Base-by-base conservation (phyloP, 2,797 vertebrate species). In the Gila robusta region DNA sequence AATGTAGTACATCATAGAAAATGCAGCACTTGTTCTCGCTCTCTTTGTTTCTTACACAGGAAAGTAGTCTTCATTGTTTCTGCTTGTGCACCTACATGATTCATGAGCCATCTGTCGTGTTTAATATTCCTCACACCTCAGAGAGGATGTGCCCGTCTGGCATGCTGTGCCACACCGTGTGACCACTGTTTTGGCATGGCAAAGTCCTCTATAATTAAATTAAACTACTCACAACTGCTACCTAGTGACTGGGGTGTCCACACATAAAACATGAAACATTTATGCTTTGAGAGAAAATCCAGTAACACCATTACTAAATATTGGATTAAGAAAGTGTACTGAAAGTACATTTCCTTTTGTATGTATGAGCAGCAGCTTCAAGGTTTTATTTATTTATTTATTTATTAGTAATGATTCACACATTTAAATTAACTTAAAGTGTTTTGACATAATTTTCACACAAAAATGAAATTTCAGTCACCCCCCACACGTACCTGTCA, bases 71-170 rank as follows among this genome's bases (percentile, higher is more conserved):
- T 93, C 87, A 88, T 93, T 88, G 89, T 91, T 91, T 87, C 91
- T 74, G 84, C 81, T 89, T 91, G 89, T 85, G 91, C 92, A 94
- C 93, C 91, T 95, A 91, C 93, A 95, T 95, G 94, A 96, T 95
- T 95, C 94, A 95, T 95, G 94, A 95, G 94, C 95, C 95, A 96
- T 96, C 95, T 96, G 96, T 93, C 93, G 88, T 74, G 86, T 95
- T 94, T 94, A 94, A 94, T 95, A 94, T 93, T 95, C 93, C 93
- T 91, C 92, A 92, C 92, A 93, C 89, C 92, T 87, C 89, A 93
- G 92, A 94, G 94, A 93, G 94, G 94, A 96, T 93, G 94, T 94
- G 94, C 92, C 93, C 91, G 90, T 93, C 93, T 94, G 94, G 93
- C 93, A 84, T 88, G 92, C 90, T 85, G 89, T 90, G 89, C 91